phyloP scores from a whole-genome alignment of 2,888 invertebrate species.

The Hololepta plana region DNA sequence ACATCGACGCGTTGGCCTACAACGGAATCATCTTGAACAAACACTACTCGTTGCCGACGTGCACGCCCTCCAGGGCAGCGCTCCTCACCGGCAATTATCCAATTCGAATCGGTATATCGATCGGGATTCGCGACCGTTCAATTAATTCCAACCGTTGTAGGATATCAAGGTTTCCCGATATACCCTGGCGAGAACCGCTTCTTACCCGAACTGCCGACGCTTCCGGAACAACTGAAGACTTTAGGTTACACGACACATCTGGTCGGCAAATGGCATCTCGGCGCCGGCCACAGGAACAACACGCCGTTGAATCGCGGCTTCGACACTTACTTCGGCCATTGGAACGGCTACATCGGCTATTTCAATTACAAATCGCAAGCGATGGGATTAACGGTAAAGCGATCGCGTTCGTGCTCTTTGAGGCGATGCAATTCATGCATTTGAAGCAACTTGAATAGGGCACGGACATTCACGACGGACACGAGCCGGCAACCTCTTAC shows the following conservation, averaged over 20 bases:
- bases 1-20: slow-evolving; percentile 73
- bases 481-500: slow-evolving; percentile 26
- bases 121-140: too few relatives aligned
- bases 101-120: slow-evolving; percentile 48
- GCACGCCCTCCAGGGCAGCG: slow-evolving; percentile 70
- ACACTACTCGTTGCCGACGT: slow-evolving; percentile 70
- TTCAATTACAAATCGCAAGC: slow-evolving; percentile 27
- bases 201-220: slow-evolving; percentile 35
- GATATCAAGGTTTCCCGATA: slow-evolving; percentile 52
- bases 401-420: slow-evolving; percentile 12
- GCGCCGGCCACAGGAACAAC: slow-evolving; percentile 43
- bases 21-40: slow-evolving; percentile 70
- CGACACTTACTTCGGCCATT: slow-evolving; percentile 58
- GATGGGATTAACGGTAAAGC: too few relatives aligned
- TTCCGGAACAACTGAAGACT: slow-evolving; percentile 36
- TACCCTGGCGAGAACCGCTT: slow-evolving; percentile 50
- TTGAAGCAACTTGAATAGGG: too few relatives aligned
- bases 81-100: slow-evolving; percentile 77
- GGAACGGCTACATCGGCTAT: slow-evolving; percentile 58
- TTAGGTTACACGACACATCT: slow-evolving; percentile 50
- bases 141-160: too few relatives aligned
- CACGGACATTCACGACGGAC: slow-evolving; percentile 20
- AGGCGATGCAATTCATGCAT: too few relatives aligned
- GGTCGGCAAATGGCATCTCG: slow-evolving; percentile 67
- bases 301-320: slow-evolving; percentile 52